Conservation (phyloP, 1,140 invertebrate species). For the Drosophila bifasciata region DNA sequence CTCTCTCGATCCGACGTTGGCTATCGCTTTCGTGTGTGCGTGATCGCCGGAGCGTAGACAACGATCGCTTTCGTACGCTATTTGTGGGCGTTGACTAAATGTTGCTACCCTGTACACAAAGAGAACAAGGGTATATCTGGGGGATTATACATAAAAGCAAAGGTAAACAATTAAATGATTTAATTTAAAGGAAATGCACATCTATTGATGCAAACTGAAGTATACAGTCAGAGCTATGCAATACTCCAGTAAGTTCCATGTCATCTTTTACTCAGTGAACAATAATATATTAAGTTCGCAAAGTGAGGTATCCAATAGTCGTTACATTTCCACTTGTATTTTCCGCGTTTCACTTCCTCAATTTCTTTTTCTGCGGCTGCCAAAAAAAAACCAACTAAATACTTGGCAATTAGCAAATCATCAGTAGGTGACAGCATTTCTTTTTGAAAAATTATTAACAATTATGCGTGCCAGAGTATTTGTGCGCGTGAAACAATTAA, state of each 20-base stretch:
- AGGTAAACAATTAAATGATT: no score
- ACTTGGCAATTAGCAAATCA: slow-evolving; percentile 76
- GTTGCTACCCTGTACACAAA: no score
- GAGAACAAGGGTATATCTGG: no score
- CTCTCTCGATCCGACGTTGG: slow-evolving; percentile 16
- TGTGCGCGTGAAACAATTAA: slow-evolving; percentile 44
- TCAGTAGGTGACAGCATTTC: slow-evolving; percentile 62
- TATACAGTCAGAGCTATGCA: no score
- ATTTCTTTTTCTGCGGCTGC: slow-evolving; percentile 29
- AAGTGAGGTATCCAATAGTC: no score
- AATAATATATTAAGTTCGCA: no score
- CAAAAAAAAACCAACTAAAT: slow-evolving; percentile 45
- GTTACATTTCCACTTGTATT: neutral
- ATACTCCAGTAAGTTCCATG: no score
- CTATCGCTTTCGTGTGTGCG: slow-evolving; percentile 30
- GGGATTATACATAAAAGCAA: no score
- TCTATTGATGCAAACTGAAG: no score
- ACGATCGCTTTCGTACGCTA: slow-evolving; percentile 34
- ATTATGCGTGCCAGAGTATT: slow-evolving; percentile 25
- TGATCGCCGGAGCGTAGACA: slow-evolving; percentile 38
- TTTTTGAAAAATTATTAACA: slow-evolving; percentile 54
- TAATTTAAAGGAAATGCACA: neutral
- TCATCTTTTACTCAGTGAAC: neutral
- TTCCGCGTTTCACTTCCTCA: neutral
- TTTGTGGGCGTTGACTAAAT: slow-evolving; percentile 38